phyloP scores from a whole-genome alignment of 2,113 vertebrate genomes.

The Mustelus asterias region DNA sequence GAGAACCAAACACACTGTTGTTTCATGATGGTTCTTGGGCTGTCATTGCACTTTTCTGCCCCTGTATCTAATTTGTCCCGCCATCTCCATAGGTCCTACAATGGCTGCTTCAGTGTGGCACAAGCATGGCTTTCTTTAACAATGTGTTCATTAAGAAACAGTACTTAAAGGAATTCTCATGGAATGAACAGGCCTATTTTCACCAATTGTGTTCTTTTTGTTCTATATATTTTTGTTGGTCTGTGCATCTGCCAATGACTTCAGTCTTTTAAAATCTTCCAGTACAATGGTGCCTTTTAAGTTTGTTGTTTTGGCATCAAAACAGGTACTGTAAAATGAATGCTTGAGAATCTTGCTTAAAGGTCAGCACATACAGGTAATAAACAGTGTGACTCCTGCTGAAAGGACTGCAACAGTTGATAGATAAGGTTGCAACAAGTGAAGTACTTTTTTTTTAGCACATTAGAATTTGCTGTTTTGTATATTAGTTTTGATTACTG shows the following conservation, averaged over 20 bases:
- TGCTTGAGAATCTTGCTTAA: not conserved
- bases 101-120: not conserved
- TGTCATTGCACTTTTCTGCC: conserved; percentile 4
- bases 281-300: conserved; percentile 12
- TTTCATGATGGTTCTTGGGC: not conserved
- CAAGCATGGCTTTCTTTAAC: conserved; percentile 32
- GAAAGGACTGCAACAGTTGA: not conserved
- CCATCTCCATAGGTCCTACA: not conserved
- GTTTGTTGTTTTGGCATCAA: not conserved
- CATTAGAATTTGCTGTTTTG: not conserved
- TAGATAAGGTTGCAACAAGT: too few relatives aligned
- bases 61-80: not conserved
- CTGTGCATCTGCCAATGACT: conserved; percentile 26
- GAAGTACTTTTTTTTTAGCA: not conserved
- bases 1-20: not conserved
- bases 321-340: not conserved
- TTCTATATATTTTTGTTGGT: conserved; percentile 17
- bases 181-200: conserved; percentile 29
- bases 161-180: conserved; percentile 5
- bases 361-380: not conserved
- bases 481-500: not conserved
- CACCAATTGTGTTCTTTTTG: conserved; percentile 18
- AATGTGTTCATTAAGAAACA: conserved; percentile 13
- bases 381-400: not conserved
- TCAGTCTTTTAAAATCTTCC: not conserved